Evolutionary conservation across 2,888 invertebrate species (phyloP).

Genomic region (Hesperia comma): DNA sequence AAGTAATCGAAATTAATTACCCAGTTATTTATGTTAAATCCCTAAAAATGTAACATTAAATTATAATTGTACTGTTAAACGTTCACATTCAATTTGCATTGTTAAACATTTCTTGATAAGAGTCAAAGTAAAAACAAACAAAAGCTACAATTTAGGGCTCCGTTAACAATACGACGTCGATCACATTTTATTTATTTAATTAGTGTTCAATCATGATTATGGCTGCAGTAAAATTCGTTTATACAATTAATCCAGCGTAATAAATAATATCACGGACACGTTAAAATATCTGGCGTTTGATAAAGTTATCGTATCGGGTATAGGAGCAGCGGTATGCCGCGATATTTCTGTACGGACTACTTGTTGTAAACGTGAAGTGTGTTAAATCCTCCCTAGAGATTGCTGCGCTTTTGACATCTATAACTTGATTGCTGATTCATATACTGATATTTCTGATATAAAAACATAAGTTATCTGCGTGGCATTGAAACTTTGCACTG

Average conservation of each 20-base stretch:
- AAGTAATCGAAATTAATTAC: no score
- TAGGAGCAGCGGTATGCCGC: constrained; percentile 10
- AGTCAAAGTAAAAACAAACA: not conserved
- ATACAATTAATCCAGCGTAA: constrained; percentile 40
- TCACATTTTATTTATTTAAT: constrained; percentile 43
- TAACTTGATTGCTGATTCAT: constrained; percentile 16
- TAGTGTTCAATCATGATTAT: constrained; percentile 69
- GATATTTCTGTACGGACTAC: constrained; percentile 17
- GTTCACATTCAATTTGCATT: no score
- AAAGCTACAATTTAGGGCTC: not conserved
- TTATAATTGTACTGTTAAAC: no score
- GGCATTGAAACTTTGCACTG: not conserved
- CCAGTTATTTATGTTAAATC: no score
- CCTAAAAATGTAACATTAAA: no score
- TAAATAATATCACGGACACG: constrained; percentile 45
- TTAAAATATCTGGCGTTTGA: constrained; percentile 31
- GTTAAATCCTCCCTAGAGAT: constrained; percentile 33
- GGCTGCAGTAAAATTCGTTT: constrained; percentile 59
- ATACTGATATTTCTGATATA: constrained; percentile 2
- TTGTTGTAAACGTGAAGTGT: constrained; percentile 33
- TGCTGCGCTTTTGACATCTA: constrained; percentile 29
- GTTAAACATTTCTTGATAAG: no score
- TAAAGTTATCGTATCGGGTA: constrained; percentile 28
- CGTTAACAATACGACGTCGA: constrained; percentile 2
- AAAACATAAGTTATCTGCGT: constrained; percentile 8